A percentile compares a stretch with the other conserved stretches of the same genome.
phyloP scores from a whole-genome alignment of 2,113 vertebrate species.

The Cepphus grylle region DNA sequence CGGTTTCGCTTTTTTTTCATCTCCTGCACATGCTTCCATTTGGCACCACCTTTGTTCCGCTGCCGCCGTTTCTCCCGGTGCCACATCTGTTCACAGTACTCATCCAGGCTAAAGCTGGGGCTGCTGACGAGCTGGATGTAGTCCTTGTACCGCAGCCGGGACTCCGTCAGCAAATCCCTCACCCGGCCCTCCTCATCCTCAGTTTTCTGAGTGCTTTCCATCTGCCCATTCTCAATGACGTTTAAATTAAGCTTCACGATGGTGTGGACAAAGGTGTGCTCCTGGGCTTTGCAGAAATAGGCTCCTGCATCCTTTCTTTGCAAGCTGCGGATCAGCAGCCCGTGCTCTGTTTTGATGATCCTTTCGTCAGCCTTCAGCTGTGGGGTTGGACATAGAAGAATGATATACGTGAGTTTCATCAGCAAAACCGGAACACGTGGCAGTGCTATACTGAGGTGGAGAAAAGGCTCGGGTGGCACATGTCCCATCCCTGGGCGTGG shows the following conservation, averaged over 20 bases:
- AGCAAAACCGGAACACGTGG: background rate
- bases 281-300: constrained; percentile 90
- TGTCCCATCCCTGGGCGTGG: accelerated
- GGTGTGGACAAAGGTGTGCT: constrained; percentile 89
- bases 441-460: background rate
- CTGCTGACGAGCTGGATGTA: constrained; percentile 89
- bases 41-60: constrained; percentile 79
- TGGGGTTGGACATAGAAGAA: constrained; percentile 32
- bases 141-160: constrained; percentile 90
- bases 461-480: background rate
- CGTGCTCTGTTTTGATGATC: constrained; percentile 85
- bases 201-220: constrained; percentile 79
- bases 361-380: constrained; percentile 91
- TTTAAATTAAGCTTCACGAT: constrained; percentile 85
- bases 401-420: constrained; percentile 12
- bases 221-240: constrained; percentile 84
- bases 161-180: constrained; percentile 80
- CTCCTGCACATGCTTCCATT: constrained; percentile 97
- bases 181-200: constrained; percentile 72
- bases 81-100: constrained; percentile 97
- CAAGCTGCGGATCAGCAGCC: constrained; percentile 90
- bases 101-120: constrained; percentile 86
- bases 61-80: constrained; percentile 83
- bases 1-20: constrained; percentile 93
- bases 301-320: constrained; percentile 82